phyloP scores from a whole-genome alignment of 2,113 vertebrate species.

The Xenus cinereus region DNA sequence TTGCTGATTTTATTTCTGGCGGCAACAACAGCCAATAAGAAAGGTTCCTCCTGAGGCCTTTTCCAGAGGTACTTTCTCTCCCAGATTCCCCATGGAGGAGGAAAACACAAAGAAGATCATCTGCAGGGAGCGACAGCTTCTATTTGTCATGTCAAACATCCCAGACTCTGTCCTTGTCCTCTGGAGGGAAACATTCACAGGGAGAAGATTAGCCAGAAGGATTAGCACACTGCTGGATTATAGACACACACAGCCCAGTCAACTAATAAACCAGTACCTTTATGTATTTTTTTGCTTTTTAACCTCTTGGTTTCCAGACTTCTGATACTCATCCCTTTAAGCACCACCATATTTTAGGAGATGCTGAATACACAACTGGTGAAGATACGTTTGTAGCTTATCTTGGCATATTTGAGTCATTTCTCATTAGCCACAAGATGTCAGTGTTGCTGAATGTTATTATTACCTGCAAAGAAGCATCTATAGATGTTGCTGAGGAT shows the following conservation, averaged over 20 bases:
- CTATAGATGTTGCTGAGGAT: neutral
- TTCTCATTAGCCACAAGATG: slow-evolving; percentile 61
- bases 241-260: neutral
- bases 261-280: slow-evolving; percentile 1
- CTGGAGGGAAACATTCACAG: slow-evolving; percentile 13
- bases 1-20: neutral
- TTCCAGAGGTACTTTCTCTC: slow-evolving; percentile 6
- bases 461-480: neutral
- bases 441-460: slow-evolving; percentile 63
- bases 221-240: slow-evolving; percentile 14
- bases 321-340: neutral
- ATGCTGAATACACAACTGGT: neutral
- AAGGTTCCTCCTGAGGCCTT: neutral
- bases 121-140: neutral
- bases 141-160: neutral
- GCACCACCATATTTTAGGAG: neutral
- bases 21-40: neutral
- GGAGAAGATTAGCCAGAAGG: slow-evolving; percentile 29
- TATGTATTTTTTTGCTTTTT: neutral
- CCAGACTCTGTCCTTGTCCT: neutral
- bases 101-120: slow-evolving; percentile 12
- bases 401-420: neutral
- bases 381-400: neutral
- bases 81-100: neutral
- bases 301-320: neutral